phyloP scores from a whole-genome alignment of 1,140 invertebrate species.

The Goniozus legneri region DNA sequence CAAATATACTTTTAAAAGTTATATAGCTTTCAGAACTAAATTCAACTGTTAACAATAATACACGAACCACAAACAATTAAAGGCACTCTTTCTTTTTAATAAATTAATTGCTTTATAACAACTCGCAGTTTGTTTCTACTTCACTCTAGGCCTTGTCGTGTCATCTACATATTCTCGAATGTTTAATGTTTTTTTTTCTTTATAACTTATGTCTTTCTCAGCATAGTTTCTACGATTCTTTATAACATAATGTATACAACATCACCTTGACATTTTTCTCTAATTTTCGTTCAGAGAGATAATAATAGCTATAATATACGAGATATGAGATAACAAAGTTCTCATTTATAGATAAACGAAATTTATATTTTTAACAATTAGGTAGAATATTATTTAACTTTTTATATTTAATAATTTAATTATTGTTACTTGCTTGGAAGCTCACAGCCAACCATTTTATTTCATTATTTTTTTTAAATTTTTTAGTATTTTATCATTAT shows the following conservation, averaged over 20 bases:
- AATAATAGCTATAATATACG: slow-evolving; percentile 47
- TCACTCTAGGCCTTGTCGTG: slow-evolving; percentile 36
- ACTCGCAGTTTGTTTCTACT: slow-evolving; percentile 32
- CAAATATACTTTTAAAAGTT: slow-evolving; percentile 33
- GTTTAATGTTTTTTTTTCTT: slow-evolving; percentile 14
- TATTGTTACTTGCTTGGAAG: slow-evolving; percentile 57
- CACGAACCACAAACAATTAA: slow-evolving; percentile 54
- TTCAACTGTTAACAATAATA: slow-evolving; percentile 53
- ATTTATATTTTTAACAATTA: slow-evolving; percentile 47
- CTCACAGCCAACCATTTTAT: slow-evolving; percentile 54
- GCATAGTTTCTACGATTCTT: slow-evolving; percentile 14
- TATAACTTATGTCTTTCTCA: slow-evolving; percentile 16
- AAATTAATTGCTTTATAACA: slow-evolving; percentile 47
- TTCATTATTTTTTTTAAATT: slow-evolving; percentile 41
- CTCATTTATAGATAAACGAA: slow-evolving; percentile 44
- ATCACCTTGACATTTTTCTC: slow-evolving; percentile 15
- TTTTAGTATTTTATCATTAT: slow-evolving; percentile 38
- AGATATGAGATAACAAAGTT: slow-evolving; percentile 50
- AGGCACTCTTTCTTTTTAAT: slow-evolving; percentile 50
- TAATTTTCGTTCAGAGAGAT: slow-evolving; percentile 36
- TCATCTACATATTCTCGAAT: slow-evolving; percentile 16
- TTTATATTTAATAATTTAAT: slow-evolving; percentile 56
- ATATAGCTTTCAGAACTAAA: slow-evolving; percentile 47
- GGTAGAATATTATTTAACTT: slow-evolving; percentile 48
- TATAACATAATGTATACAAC: slow-evolving; percentile 4